Base-by-base conservation (phyloP, 2,797 vertebrate genomes). In the Phoeniculus purpureus region DNA sequence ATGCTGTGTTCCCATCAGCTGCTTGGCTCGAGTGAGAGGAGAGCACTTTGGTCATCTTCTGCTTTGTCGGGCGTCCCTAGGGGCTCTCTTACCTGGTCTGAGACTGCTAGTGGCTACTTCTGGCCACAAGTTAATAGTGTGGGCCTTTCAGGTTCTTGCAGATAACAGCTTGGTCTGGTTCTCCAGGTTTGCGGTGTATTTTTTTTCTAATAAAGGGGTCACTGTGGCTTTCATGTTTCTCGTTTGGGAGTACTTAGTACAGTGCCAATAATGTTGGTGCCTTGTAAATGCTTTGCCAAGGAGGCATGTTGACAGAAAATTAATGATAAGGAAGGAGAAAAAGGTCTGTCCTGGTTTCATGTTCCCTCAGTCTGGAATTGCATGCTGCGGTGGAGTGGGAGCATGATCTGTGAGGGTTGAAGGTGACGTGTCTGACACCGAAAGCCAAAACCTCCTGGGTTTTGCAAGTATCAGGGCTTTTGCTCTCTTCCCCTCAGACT, bases 1-100 rank as follows among this genome's bases (percentile, higher is more conserved):
- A 23, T 66, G 81, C 88, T 73, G 88, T 19, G 77, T 62, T 95
- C 52, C 43, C 3, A 4, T 78, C 55, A 81, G 64, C 83, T 87
- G 54, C 43, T 52, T 76, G 66, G 48, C 62, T 96, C 59, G 81
- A 87, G 56, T 56, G 29, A 18, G 26, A 76, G 19, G n/a, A 88
- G n/a, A 43, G 12, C 27, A 61, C 62, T 78, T 43, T 68, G 22
- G 21, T 29, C 15, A 12, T 48, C 43, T 64, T 9, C 26, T 65
- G 12, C 54, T 60, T 78, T 37, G 54, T 8, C 43, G 51, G 61
- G 17, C 17, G 7, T 60, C 20, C 43, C 54, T 47, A n/a, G 21
- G 55, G 15, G 37, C 20, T 27, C 1, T 1, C 9, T 13, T 4
- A 11, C 7, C 19, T 56, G 27, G 31, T 34, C 32, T 65, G 51